phyloP scores from a whole-genome alignment of 2,113 vertebrate genomes.

The Geococcyx californianus region DNA sequence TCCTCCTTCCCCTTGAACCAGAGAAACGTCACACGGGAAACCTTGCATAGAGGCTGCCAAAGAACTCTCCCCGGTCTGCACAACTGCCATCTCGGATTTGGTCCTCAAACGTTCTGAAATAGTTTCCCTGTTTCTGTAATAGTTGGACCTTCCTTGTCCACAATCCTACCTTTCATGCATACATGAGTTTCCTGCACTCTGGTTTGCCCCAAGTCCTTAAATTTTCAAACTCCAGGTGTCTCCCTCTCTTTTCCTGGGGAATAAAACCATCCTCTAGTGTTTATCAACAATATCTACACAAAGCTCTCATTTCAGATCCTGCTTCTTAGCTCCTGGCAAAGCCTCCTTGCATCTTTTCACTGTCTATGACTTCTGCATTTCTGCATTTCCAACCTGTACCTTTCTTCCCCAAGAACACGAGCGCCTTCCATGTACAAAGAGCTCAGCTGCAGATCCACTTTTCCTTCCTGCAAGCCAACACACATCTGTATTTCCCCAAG shows the following conservation, averaged over 20 bases:
- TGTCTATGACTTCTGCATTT: neutral
- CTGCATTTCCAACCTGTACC: neutral
- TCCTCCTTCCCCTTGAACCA: neutral
- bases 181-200: neutral
- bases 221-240: neutral
- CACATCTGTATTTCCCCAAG: neutral
- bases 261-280: neutral
- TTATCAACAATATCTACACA: neutral
- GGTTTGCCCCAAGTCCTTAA: neutral
- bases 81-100: neutral
- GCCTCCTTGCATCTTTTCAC: neutral
- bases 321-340: neutral
- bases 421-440: neutral
- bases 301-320: neutral
- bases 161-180: neutral
- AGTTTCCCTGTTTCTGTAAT: neutral
- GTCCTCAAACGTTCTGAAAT: neutral
- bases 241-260: neutral
- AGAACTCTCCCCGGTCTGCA: fast-evolving
- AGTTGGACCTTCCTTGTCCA: neutral
- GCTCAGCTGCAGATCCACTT: neutral
- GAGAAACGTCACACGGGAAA: neutral
- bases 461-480: neutral
- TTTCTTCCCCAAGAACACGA: neutral
- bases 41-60: neutral